Conservation (phyloP, 2,797 vertebrate species). For the Cynopterus sphinx region DNA sequence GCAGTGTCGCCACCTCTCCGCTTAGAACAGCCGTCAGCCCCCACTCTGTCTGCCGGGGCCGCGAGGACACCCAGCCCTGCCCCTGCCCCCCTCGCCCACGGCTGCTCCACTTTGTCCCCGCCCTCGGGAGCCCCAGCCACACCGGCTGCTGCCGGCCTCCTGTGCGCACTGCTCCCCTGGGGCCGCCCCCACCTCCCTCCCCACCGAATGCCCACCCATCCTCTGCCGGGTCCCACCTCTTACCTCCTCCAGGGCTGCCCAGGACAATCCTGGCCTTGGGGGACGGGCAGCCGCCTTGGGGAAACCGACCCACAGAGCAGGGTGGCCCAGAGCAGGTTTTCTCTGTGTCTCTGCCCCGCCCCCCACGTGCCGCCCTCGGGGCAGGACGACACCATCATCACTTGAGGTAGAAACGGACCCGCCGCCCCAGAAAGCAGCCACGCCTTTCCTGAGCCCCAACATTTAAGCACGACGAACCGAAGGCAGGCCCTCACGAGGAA, state of each 20-base stretch:
- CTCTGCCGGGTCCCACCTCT: background rate
- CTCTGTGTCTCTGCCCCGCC: constrained; percentile 10
- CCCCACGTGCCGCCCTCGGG: background rate
- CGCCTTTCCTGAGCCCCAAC: background rate
- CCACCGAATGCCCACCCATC: background rate
- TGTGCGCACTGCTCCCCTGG: fast-evolving
- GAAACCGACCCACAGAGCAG: background rate
- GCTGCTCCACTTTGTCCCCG: background rate
- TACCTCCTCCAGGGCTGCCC: background rate
- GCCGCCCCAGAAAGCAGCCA: background rate
- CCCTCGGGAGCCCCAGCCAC: background rate
- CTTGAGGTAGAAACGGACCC: background rate
- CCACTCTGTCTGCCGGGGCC: background rate
- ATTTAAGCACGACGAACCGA: background rate
- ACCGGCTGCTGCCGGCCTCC: background rate
- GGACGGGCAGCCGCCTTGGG: background rate
- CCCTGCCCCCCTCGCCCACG: background rate
- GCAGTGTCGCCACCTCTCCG: background rate
- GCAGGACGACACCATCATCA: background rate
- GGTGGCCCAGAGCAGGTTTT: background rate
- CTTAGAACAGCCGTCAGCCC: background rate
- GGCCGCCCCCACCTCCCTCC: no score
- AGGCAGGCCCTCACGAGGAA: constrained; percentile 37
- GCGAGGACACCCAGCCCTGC: background rate
- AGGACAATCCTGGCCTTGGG: background rate